Evolutionary conservation across 2,888 invertebrate genomes (phyloP), one percentile per base, ranked within the genome.

Genomic region (Mythimna vitellina): DNA sequence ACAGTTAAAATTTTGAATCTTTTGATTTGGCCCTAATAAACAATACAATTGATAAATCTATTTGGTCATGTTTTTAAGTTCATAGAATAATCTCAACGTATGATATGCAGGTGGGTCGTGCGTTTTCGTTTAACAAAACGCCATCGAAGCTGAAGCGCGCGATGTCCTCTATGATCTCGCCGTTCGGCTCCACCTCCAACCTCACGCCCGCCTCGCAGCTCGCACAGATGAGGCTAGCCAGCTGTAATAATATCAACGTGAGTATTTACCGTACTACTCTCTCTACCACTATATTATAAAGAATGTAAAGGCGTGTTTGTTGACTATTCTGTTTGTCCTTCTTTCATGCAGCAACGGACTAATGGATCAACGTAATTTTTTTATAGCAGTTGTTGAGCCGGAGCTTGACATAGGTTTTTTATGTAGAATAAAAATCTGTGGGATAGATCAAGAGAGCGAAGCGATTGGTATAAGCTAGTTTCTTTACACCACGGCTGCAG

Each of bases 61-160:
- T 60, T 67, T 49, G 5, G n/a, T 32, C 49, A 32, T 14, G 42
- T n/a, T 8, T 69, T 20, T 14, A 54, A 58, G 62, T 54, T 65
- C 46, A 51, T 53, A 57, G 1, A 51, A 71, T 65, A 72, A 66
- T 76, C 65, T 70, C 69, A 38, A 70, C 49, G 46, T 65, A 63
- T 82, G 60, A 58, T 70, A 71, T 85, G 54, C 56, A 97, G 97
- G 99, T 99, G 86, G 99, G 99, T 67, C 97, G 99, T 85, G 99
- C 99, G 83, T 98, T 99, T 91, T 99, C 99, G 82, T 99, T 99
- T 95, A 99, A 99, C 94, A 99, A 99, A 95, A 99, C 99, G 42
- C 99, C 99, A 65, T 98, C 98, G 82, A 99, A 98, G 93, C 95
- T 99, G 88, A 99, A 99, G 94, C 97, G 99, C 73, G 99, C 99